These are phyloP conservation scores for Dreissena polymorpha DNA, from an alignment of 1,140 invertebrate species.

Conservation along the genomic window DNA sequence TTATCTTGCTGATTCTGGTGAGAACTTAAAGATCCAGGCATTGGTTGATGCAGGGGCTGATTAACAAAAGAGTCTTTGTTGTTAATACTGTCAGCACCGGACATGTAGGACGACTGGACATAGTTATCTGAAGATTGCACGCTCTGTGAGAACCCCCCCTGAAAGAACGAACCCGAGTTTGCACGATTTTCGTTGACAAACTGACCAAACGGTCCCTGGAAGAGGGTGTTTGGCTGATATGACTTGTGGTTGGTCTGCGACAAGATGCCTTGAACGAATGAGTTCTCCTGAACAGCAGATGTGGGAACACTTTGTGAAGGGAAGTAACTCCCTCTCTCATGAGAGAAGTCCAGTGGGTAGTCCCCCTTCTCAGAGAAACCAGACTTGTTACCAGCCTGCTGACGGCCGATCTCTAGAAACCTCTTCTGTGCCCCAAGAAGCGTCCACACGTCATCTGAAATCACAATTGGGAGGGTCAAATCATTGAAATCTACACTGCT, in stretches of 20 bases:
- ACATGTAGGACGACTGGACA: conserved; percentile 40
- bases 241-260: conserved; percentile 42
- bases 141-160: conserved; percentile 47
- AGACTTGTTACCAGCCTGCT: conserved; percentile 17
- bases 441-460: conserved; percentile 55
- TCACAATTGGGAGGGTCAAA: conserved; percentile 14
- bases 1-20: conserved; percentile 25
- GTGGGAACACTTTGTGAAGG: conserved; percentile 13
- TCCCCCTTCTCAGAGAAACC: conserved; percentile 45
- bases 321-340: conserved; percentile 50
- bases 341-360: conserved; percentile 47
- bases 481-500: no score
- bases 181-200: conserved; percentile 16
- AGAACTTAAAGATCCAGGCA: no score
- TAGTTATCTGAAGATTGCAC: conserved; percentile 18
- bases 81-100: conserved; percentile 11
- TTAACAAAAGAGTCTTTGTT: conserved; percentile 5
- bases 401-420: conserved; percentile 47
- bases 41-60: no score
- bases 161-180: conserved; percentile 35
- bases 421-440: conserved; percentile 48
- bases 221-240: conserved; percentile 33
- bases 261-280: conserved; percentile 46
- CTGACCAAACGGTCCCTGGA: conserved; percentile 35
- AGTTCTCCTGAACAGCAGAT: conserved; percentile 24